Conservation (phyloP, 2,113 vertebrate species). For the Phrynosoma platyrhinos region DNA sequence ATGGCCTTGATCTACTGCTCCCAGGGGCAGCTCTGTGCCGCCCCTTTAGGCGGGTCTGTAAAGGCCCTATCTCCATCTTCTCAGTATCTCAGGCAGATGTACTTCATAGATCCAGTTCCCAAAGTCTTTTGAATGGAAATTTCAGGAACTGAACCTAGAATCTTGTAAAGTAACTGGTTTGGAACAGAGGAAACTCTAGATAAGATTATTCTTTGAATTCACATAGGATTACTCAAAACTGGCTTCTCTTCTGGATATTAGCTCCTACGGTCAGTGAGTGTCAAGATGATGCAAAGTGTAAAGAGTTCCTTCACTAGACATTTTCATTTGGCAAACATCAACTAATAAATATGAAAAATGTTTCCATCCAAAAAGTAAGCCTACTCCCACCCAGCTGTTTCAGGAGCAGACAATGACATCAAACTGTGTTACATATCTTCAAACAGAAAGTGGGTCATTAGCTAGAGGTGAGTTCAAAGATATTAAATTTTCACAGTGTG, state of each 20-base stretch:
- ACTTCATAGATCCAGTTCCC: background rate
- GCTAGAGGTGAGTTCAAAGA: constrained; percentile 2
- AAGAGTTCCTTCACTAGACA: background rate
- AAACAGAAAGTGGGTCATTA: background rate
- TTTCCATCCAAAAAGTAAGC: background rate
- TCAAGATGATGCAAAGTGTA: background rate
- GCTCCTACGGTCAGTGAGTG: background rate
- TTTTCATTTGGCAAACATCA: constrained; percentile 20
- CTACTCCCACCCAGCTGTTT: constrained; percentile 2
- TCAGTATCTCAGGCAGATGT: background rate
- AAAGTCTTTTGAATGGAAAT: background rate
- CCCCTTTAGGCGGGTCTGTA: too few species aligned
- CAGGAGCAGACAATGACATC: background rate
- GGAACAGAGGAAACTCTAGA: background rate
- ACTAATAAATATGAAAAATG: background rate
- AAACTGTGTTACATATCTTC: constrained; percentile 4
- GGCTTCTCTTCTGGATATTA: background rate
- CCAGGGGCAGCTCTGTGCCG: too few species aligned
- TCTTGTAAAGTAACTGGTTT: background rate
- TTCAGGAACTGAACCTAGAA: background rate
- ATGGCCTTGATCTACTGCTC: too few species aligned
- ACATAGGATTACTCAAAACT: background rate
- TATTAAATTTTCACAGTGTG: background rate
- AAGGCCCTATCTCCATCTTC: background rate
- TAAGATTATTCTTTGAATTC: background rate